Percentiles rank a stretch among this genome's conserved stretches.
Conservation (phyloP, 2,113 vertebrate genomes). For the Microcebus lehilahytsara region DNA sequence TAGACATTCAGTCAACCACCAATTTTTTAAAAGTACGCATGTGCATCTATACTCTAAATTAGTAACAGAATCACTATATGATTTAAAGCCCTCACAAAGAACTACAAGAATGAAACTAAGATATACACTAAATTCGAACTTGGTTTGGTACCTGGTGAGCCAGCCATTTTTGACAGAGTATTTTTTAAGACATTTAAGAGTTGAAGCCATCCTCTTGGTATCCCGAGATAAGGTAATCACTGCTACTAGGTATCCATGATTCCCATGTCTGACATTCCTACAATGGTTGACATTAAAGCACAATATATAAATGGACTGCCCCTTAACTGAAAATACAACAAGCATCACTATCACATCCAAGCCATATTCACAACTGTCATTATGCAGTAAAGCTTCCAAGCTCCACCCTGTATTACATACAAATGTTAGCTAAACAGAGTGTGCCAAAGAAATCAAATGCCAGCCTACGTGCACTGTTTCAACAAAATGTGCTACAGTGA, state of each 20-base stretch:
- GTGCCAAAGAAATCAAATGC: not conserved
- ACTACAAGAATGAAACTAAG: not conserved
- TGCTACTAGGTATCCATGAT: not conserved
- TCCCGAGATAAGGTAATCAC: not conserved
- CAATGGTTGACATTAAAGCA: not conserved
- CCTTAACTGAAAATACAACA: slow-evolving; percentile 17
- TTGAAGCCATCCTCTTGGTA: not conserved
- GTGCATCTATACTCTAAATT: not conserved
- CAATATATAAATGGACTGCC: not conserved
- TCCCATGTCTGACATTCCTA: not conserved
- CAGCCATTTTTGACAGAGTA: not conserved
- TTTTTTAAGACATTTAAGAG: not conserved
- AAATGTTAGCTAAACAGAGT: not conserved
- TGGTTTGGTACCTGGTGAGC: not conserved
- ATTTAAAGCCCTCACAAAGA: not conserved
- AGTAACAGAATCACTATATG: not conserved
- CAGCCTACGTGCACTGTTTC: not conserved
- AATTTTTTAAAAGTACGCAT: not conserved
- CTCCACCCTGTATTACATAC: not conserved
- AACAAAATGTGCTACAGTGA: not conserved
- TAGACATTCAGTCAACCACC: slow-evolving; percentile 12
- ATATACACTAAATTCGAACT: not conserved
- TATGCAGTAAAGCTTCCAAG: not conserved
- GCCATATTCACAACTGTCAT: not conserved
- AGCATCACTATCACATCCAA: not conserved